Base-by-base conservation (phyloP, 2,797 vertebrate species). In the Cyclura pinguis region DNA sequence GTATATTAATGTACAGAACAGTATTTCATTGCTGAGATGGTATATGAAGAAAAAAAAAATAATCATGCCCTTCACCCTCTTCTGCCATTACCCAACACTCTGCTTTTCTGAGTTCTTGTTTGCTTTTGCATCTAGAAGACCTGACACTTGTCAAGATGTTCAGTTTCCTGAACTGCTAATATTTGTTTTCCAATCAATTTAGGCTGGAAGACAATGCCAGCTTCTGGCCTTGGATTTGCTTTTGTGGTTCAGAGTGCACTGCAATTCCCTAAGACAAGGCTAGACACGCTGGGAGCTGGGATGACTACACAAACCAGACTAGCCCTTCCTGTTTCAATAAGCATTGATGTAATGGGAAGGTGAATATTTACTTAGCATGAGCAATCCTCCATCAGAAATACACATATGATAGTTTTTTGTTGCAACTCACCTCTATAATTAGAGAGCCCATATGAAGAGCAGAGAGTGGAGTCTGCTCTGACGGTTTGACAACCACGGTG, bases 381-480 rank as follows among this genome's bases (percentile, higher is more conserved):
- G 24, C n/a, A 87, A 89, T 69, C 67, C 67, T 47, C 22, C 62
- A 81, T 85, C 64, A 91, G 64, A 83, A 87, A 10, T 3, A 20
- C 6, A 84, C 87, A 38, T 12, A 84, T 78, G 35, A 78, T 80
- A n/a, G 5, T 18, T 87, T 50, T 87, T 9, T 88, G 69, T 80
- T 84, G 82, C 12, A 29, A 93, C 96, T 95, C 95, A 98, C 98
- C 98, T 99, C 98, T 97, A 98, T 98, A 96, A 99, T 98, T 96
- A 99, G 97, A 1, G 98, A 96, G 55, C 98, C 98, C 98, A 98
- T 97, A 84, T 99, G 97, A 94, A 98, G 97, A 67, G 98, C 98
- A 64, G 97, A 98, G 88, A 99, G 97, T 42, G 98, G 98, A 29
- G 98, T 98, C 96, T 98, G 98, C 86, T 98, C 98, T 32, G 98